Evolutionary conservation across 2,797 vertebrate species (phyloP), one percentile per base, ranked within the genome.

Genomic region (Allobates femoralis): DNA sequence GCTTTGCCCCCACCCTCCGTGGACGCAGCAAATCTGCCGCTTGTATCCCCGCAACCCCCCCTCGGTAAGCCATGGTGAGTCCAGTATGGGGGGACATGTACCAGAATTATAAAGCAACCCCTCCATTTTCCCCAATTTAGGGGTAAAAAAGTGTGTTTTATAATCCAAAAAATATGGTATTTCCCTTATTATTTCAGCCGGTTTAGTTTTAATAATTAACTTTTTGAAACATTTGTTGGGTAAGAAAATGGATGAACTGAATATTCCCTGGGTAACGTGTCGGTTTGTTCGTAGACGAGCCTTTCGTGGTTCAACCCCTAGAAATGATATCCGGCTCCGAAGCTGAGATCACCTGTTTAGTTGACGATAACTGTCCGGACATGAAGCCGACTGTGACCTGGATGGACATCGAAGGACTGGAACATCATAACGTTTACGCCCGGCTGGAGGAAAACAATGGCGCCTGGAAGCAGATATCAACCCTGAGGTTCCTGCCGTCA

Each of bases 361-460:
- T 95, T 53, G 96, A 97, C 0, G 96, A 98, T 89, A 98, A 97
- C 91, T 98, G 97, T 89, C 97, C 97, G 0, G 95, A 97, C 62
- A 93, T 97, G 95, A 95, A 90, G 32, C 97, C 97, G 0, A 94
- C 96, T 85, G 95, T 98, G 88, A 95, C 94, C 87, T 98, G 97
- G 97, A 92, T 96, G 90, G 95, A 96, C 91, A 95, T 96, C 0
- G 96, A 97, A 83, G 96, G 94, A 46, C 93, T 98, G 60, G 95
- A 95, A 0, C 96, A 96, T 88, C 96, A 96, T 0, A 90, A 94
- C 3, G 95, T 97, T 87, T 94, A 92, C 67, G 90, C 92, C 0
- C 94, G 95, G 66, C 94, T 94, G 75, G 81, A 95, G 19, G 96
- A 97, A 81, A 96, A 96, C 19, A 93, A 94, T 86, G 96, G 96